A percentile compares a stretch with the other conserved stretches of the same genome.
These are phyloP conservation scores for Cynocephalus volans DNA, from an alignment of 2,113 vertebrate species.

Conservation along the genomic window DNA sequence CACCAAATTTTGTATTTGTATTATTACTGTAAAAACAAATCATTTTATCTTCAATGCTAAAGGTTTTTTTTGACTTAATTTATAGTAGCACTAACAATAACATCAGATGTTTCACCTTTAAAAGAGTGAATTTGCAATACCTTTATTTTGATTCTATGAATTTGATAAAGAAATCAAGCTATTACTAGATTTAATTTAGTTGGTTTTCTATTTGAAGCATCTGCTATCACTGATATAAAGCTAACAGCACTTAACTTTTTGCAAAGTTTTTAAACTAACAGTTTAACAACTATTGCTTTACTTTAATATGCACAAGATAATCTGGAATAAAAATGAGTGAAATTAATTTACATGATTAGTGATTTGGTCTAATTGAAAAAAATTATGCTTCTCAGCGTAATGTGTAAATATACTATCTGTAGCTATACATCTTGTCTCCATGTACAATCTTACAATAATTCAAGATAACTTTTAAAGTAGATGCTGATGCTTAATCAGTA, in stretches of 20 bases:
- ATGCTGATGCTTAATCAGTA: background rate
- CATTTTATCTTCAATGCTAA: background rate
- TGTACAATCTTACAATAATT: background rate
- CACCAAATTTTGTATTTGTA: slow-evolving; percentile 3
- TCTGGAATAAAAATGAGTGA: background rate
- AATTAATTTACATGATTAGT: background rate
- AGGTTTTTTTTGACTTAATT: background rate
- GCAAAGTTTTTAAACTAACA: background rate
- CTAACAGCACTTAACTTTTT: background rate
- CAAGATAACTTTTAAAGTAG: background rate
- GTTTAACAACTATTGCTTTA: background rate
- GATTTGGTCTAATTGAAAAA: slow-evolving; percentile 1
- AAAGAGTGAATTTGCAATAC: background rate
- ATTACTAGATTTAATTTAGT: background rate
- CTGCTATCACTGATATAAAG: background rate
- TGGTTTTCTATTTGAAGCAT: background rate
- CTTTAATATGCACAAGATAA: background rate
- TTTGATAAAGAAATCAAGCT: background rate
- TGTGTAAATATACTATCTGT: background rate
- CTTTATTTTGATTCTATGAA: slow-evolving; percentile 42
- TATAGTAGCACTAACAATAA: background rate
- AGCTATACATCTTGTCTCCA: background rate
- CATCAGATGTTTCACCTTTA: background rate
- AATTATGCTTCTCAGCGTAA: background rate
- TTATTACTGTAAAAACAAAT: slow-evolving; percentile 24